These are phyloP conservation scores for Myotis daubentonii DNA, from an alignment of 2,797 vertebrate genomes.

Conservation along the genomic window DNA sequence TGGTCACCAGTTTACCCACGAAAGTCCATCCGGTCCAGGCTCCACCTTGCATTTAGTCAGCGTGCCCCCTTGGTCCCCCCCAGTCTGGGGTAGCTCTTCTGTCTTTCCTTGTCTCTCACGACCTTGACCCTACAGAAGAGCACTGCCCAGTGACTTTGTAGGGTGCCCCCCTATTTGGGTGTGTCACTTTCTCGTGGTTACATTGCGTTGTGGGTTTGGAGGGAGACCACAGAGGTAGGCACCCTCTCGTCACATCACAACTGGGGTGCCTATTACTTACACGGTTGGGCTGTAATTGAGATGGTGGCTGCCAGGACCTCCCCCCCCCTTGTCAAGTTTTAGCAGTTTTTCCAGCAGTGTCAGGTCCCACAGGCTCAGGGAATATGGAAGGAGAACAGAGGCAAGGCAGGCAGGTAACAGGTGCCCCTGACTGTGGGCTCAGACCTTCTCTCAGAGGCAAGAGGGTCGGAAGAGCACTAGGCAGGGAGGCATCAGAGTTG, in stretches of 20 bases:
- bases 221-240: background rate
- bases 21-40: background rate
- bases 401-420: background rate
- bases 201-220: background rate
- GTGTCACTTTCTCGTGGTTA: background rate
- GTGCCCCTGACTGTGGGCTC: background rate
- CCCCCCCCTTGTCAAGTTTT: background rate
- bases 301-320: background rate
- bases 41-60: too few relatives aligned
- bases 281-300: fast-evolving
- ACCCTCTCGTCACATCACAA: background rate
- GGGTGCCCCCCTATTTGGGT: background rate
- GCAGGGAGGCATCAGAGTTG: background rate
- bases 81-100: background rate
- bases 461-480: background rate
- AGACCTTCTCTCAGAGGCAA: background rate
- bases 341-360: background rate
- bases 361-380: background rate
- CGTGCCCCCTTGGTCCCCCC: background rate
- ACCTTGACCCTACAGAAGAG: background rate
- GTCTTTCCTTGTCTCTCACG: background rate
- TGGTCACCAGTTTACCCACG: background rate
- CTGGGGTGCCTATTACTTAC: too few relatives aligned
- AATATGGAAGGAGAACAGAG: background rate
- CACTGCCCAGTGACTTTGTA: background rate